Percentiles rank a stretch among this genome's conserved stretches.
These are phyloP conservation scores for Pseudorasbora parva DNA, from an alignment of 2,113 vertebrate genomes.

Conservation along the genomic window DNA sequence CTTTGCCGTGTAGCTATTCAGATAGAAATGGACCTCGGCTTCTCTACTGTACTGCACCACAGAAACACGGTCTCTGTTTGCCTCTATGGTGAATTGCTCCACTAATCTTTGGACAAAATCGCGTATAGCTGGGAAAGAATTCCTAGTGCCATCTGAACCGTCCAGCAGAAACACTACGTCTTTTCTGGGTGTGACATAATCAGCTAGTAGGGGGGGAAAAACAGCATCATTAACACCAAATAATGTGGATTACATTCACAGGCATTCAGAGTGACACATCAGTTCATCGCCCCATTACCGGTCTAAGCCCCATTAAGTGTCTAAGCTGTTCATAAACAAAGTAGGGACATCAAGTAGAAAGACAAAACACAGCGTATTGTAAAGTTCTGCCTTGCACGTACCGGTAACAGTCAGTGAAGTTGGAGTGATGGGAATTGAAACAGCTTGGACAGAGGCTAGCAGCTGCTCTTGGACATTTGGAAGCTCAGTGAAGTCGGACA, in stretches of 20 bases:
- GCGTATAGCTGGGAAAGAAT: conserved; percentile 62
- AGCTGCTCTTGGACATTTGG: conserved; percentile 53
- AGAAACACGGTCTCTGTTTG: conserved; percentile 53
- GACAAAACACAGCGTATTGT: conserved; percentile 21
- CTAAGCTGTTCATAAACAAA: not conserved
- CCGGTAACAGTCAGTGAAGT: not conserved
- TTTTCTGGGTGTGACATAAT: conserved; percentile 56
- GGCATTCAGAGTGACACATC: not conserved
- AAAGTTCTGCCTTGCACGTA: conserved; percentile 5
- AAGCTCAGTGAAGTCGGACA: conserved; percentile 58
- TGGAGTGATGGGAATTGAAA: not conserved
- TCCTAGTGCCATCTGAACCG: conserved; percentile 70
- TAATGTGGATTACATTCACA: not conserved
- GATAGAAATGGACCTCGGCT: conserved; percentile 49
- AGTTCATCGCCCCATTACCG: not conserved
- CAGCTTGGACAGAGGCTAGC: not conserved
- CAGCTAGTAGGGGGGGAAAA: conserved; percentile 40
- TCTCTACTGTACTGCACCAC: conserved; percentile 60
- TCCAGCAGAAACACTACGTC: conserved; percentile 78
- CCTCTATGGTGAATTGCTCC: conserved; percentile 51
- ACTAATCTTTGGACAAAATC: conserved; percentile 67
- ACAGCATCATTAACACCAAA: not conserved
- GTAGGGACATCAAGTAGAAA: conserved; percentile 34
- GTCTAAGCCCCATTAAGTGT: not conserved
- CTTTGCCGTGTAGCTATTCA: conserved; percentile 50